A percentile compares a stretch with the other conserved stretches of the same genome.
Evolutionary conservation across 2,888 invertebrate species (phyloP).

Genomic region (Encarsia formosa): DNA sequence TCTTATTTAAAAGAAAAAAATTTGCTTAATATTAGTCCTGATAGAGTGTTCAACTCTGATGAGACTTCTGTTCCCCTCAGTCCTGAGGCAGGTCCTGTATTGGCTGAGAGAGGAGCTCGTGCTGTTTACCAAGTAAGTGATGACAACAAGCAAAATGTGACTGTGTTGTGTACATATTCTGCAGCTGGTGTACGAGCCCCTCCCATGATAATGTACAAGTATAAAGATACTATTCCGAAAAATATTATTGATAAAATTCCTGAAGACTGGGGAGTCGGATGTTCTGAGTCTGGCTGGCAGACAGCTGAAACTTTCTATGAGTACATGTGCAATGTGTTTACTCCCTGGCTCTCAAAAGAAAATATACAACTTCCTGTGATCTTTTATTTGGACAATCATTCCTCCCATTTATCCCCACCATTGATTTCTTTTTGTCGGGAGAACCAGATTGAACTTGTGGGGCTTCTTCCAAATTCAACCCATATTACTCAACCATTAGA

Average conservation of each 20-base stretch:
- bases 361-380: background rate
- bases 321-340: background rate
- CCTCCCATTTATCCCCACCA: too few species aligned
- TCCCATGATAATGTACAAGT: background rate
- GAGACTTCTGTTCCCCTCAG: too few species aligned
- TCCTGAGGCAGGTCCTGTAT: background rate
- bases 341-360: background rate
- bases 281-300: background rate
- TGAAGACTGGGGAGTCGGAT: background rate
- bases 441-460: too few species aligned
- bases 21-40: background rate
- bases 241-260: background rate
- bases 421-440: too few species aligned
- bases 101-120: background rate
- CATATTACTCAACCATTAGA: too few species aligned
- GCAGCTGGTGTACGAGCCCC: background rate
- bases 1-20: too few species aligned
- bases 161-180: background rate
- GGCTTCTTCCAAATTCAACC: too few species aligned
- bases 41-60: background rate
- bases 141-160: background rate
- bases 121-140: too few species aligned
- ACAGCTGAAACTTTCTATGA: too few species aligned
- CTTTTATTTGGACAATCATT: background rate
- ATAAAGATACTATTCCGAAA: background rate